Conservation (phyloP, 2,888 invertebrate species). For the Tetragonula carbonaria region DNA sequence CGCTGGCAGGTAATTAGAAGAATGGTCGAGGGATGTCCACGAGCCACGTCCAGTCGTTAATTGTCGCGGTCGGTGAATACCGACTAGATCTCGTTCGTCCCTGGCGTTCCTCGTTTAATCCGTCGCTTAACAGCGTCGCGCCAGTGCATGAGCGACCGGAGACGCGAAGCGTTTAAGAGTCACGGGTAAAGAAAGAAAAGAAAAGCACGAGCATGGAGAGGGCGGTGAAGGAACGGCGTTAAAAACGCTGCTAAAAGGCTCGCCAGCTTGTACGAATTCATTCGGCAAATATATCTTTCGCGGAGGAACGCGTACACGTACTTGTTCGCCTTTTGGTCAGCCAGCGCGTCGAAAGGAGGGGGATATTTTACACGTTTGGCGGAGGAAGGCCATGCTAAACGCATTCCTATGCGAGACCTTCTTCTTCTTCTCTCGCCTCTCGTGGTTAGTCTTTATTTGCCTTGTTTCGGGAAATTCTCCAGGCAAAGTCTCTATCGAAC, state of each 20-base stretch:
- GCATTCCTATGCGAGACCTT: slow-evolving; percentile 13
- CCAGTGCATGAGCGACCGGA: slow-evolving; percentile 38
- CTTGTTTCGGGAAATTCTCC: slow-evolving; percentile 7
- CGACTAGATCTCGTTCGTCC: slow-evolving; percentile 41
- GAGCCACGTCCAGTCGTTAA: slow-evolving; percentile 64
- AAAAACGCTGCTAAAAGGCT: slow-evolving; percentile 61
- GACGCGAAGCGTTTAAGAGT: slow-evolving; percentile 43
- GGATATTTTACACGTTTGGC: slow-evolving; percentile 25
- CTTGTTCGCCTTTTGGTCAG: slow-evolving; percentile 33
- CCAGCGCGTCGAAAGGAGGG: not conserved
- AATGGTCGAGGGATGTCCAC: slow-evolving; percentile 76
- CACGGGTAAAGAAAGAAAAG: slow-evolving; percentile 28
- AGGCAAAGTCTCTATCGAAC: not conserved
- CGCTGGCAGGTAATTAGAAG: slow-evolving; percentile 79
- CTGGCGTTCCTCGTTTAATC: slow-evolving; percentile 49
- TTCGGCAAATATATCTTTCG: slow-evolving; percentile 42
- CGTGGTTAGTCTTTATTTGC: not conserved
- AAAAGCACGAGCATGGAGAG: slow-evolving; percentile 11
- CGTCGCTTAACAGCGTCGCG: slow-evolving; percentile 9
- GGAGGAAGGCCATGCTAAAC: slow-evolving; percentile 22
- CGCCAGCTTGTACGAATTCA: slow-evolving; percentile 41
- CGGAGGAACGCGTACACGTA: slow-evolving; percentile 10
- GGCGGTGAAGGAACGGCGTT: slow-evolving; percentile 32
- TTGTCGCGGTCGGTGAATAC: slow-evolving; percentile 40
- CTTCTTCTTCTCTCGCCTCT: not conserved